These are phyloP conservation scores for Phoebastria nigripes DNA, from an alignment of 2,797 vertebrate genomes.

Conservation along the genomic window DNA sequence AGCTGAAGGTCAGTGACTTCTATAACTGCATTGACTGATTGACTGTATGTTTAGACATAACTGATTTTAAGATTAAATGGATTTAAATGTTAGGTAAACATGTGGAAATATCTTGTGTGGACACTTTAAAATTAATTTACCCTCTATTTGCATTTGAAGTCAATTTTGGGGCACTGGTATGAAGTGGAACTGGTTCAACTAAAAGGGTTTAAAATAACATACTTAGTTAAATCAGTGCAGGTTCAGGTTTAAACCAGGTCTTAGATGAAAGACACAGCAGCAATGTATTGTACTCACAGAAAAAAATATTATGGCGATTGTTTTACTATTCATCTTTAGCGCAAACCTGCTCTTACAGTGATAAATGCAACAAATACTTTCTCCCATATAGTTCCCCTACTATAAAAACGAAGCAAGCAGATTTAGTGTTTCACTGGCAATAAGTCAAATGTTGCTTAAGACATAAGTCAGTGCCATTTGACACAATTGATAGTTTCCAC, in stretches of 20 bases:
- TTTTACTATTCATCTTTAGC: conserved; percentile 49
- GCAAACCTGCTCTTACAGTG: neutral
- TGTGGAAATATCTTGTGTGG: neutral
- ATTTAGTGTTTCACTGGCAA: conserved; percentile 50
- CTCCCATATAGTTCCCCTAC: neutral
- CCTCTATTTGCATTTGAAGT: neutral
- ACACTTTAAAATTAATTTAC: neutral
- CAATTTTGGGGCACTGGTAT: neutral
- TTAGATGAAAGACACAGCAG: neutral
- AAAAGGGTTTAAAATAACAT: neutral
- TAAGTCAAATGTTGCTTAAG: conserved; percentile 54
- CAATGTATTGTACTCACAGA: neutral
- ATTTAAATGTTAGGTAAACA: neutral
- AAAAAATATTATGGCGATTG: neutral
- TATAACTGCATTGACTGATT: neutral
- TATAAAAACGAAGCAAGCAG: conserved; percentile 34
- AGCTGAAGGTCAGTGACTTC: neutral
- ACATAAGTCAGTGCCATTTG: conserved; percentile 59
- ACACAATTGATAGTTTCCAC: conserved; percentile 53
- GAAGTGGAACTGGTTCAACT: neutral
- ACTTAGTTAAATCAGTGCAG: neutral
- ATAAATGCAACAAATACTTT: conserved; percentile 37
- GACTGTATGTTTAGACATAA: neutral
- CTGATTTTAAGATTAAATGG: neutral
- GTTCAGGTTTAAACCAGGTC: neutral